Evolutionary conservation across 2,113 vertebrate species (phyloP), one percentile per base, ranked within the genome.

Genomic region (Beaufortia kweichowensis): DNA sequence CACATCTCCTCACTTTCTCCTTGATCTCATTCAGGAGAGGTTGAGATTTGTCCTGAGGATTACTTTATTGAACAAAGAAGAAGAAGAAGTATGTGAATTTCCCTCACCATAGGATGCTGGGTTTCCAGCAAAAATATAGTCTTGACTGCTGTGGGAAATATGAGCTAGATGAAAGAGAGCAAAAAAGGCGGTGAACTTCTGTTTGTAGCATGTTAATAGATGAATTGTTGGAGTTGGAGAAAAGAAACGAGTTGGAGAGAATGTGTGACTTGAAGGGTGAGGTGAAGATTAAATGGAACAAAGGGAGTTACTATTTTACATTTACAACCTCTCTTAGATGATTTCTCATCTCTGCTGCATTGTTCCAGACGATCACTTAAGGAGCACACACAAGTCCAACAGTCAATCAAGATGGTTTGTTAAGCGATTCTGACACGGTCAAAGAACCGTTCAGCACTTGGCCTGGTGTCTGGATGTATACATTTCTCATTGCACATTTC

Each of bases 101-200:
- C 59, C 64, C 39, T 60, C 48, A 69, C 56, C 56, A 23, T 48
- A 41, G 21, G 73, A 79, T 65, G 26, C 39, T 48, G 33, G 12
- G 59, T 68, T 39, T 78, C 57, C 68, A 82, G 71, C 55, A 41
- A 73, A 79, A 68, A 76, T 33, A 63, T 62, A 59, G 57, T 48
- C 61, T 76, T 79, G 71, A 70, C 76, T 50, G 76, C 29, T 71
- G 43, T 43, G 12, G 60, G 69, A 79, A 76, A 75, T 71, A 71
- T 10, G 65, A 75, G 35, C 28, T 14, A 39, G 46, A 33, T 75
- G 50, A 79, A 75, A 78, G 33, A 19, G 17, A 50, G 35, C 29
- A 12, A 14, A 48, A 68, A n/a, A 68, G 68, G 35, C 41, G 24
- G 26, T 19, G 23, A 15, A 28, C 33, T 75, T 71, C 73, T 64